Base-by-base conservation (phyloP, 1,140 invertebrate species). In the Drosophila lacteicornis region DNA sequence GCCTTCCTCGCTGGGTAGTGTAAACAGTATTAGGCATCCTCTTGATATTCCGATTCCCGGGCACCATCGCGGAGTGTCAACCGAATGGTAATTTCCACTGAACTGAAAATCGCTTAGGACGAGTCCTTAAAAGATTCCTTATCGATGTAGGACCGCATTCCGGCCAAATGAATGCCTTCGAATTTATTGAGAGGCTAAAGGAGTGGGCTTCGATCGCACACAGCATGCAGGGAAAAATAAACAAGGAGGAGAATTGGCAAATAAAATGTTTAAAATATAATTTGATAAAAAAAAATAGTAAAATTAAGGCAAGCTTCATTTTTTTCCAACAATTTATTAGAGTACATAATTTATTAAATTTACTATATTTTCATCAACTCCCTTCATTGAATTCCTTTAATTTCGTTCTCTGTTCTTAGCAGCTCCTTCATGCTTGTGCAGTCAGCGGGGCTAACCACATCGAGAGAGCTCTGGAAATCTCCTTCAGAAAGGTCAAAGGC, bases 401-500 rank as follows among this genome's bases (percentile, higher is more conserved):
- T 55, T 65, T 65, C 53, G 30, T 3, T 13, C 47, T 17, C 47
- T 30, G 47, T n/a, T 15, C 8, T 0, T 9, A 17, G 1, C 17
- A 60, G 22, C 42, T 33, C 40, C 43, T 38, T 45, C 69, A 45
- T 45, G 27, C 71, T 55, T 61, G 49, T 55, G 57, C 40, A 50
- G 53, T 53, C 70, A 80, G 58, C 63, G 46, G 50, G 43, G 40
- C 46, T 40, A 56, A 76, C 67, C 57, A 60, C 63, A 57, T 57
- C 58, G 49, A 75, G 49, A 69, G 40, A 47, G 46, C 22, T 78
- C 46, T 55, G 63, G 25, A 40, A 87, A 88, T 90, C 85, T 90
- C 85, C 85, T 90, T 90, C 81, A 90, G 75, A 90, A 90, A 90
- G 85, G 85, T 90, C 85, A 90, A 84, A 90, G 60, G 78, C 78